Evolutionary conservation across 2,113 vertebrate genomes (phyloP).

Genomic region (Oncorhynchus keta): DNA sequence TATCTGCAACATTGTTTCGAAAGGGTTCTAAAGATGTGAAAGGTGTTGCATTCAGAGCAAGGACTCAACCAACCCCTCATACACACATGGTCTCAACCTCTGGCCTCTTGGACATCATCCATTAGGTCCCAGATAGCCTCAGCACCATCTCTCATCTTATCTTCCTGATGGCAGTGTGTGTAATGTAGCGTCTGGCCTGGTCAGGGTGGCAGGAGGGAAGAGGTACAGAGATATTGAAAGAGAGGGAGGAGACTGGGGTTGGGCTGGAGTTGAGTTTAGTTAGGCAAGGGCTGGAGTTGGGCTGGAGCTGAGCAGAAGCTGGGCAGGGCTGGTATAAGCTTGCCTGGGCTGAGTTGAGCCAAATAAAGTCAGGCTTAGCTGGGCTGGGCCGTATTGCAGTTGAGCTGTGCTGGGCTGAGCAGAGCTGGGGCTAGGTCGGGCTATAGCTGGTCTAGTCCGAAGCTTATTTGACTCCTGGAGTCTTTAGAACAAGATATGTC

Average conservation of each 20-base stretch:
- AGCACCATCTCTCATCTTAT: constrained; percentile 53
- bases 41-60: constrained; percentile 57
- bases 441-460: too few relatives aligned
- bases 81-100: constrained; percentile 44
- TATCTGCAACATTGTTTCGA: constrained; percentile 64
- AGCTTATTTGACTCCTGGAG: constrained; percentile 22
- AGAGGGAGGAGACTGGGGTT: neutral
- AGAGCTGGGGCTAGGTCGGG: too few relatives aligned
- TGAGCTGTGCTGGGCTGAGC: too few relatives aligned
- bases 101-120: constrained; percentile 33
- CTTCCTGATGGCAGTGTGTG: constrained; percentile 49
- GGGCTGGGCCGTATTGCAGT: too few relatives aligned
- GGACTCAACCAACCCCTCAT: constrained; percentile 45
- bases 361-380: too few relatives aligned
- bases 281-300: neutral
- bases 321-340: too few relatives aligned
- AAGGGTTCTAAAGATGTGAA: constrained; percentile 57
- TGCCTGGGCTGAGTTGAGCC: too few relatives aligned
- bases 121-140: constrained; percentile 47
- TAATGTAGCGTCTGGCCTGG: constrained; percentile 41
- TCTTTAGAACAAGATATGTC: neutral
- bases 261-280: constrained; percentile 63
- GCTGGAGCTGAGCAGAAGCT: too few relatives aligned
- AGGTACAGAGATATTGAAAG: constrained; percentile 19
- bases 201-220: constrained; percentile 7